Conservation (phyloP, 2,888 invertebrate species). For the Gari tellinella region DNA sequence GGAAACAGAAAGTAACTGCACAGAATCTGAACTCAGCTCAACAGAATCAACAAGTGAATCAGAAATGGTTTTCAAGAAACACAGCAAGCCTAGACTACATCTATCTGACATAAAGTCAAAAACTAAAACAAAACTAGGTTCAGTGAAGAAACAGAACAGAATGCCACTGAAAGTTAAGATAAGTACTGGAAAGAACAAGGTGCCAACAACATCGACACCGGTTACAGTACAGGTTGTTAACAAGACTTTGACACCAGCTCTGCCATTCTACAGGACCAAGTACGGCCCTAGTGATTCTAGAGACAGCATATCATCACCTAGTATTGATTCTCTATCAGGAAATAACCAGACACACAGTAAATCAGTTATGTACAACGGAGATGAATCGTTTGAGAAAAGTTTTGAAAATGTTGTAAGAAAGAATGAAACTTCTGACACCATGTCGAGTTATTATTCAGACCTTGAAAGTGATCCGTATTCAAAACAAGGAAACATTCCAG, state of each 20-base stretch:
- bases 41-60: constrained; percentile 33
- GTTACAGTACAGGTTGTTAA: constrained; percentile 7
- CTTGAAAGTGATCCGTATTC: too few relatives aligned
- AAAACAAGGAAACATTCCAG: too few relatives aligned
- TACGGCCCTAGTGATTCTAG: too few relatives aligned
- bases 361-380: too few relatives aligned
- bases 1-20: constrained; percentile 40
- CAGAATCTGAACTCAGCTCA: constrained; percentile 30
- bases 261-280: constrained; percentile 1
- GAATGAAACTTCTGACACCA: too few relatives aligned
- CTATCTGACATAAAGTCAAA: constrained; percentile 6
- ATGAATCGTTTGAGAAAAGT: too few relatives aligned
- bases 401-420: too few relatives aligned
- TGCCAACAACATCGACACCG: constrained; percentile 1
- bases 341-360: too few relatives aligned
- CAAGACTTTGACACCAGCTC: constrained; percentile 7
- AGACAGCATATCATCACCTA: too few relatives aligned
- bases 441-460: too few relatives aligned
- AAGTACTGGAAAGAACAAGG: constrained; percentile 20
- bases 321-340: too few relatives aligned
- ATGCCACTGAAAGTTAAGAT: constrained; percentile 42
- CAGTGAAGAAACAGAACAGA: constrained; percentile 15
- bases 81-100: constrained; percentile 9
- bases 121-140: constrained; percentile 23
- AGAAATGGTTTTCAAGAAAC: constrained; percentile 29